Conservation (phyloP, 2,113 vertebrate species). For the Cyprinodon tularosa region DNA sequence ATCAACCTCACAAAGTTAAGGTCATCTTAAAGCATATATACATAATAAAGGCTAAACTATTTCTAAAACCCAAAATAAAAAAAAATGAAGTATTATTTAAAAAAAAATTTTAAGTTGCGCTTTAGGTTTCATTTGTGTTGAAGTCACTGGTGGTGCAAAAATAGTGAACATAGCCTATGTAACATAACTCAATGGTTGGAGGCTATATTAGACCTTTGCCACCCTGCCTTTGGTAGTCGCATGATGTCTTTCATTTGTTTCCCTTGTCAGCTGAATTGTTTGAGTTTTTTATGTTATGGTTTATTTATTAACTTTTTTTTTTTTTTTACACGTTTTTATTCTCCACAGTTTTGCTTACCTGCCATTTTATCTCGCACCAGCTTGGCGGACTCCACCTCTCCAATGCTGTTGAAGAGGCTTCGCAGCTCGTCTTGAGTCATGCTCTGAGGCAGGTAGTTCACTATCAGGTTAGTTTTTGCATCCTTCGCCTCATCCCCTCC, state of each 20-base stretch:
- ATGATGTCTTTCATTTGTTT: neutral
- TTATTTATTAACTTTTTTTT: neutral
- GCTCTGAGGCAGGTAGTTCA: slow-evolving; percentile 98
- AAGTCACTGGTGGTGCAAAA: neutral
- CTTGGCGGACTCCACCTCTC: slow-evolving; percentile 96
- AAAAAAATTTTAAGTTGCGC: slow-evolving; percentile 10
- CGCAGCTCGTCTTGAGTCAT: slow-evolving; percentile 97
- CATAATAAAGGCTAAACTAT: neutral
- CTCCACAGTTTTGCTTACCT: slow-evolving; percentile 80
- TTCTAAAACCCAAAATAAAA: slow-evolving; percentile 24
- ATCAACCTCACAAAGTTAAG: slow-evolving; percentile 7
- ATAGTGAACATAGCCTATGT: neutral
- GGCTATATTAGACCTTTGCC: neutral
- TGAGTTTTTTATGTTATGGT: neutral
- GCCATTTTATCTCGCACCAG: slow-evolving; percentile 98
- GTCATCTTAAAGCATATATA: neutral
- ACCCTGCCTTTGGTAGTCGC: neutral
- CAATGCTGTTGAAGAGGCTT: slow-evolving; percentile 97
- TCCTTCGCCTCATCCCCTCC: slow-evolving; percentile 91
- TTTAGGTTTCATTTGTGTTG: neutral
- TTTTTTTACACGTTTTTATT: slow-evolving; percentile 6
- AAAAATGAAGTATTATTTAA: too few species aligned
- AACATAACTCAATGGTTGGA: neutral
- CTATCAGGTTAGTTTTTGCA: slow-evolving; percentile 94
- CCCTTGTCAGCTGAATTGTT: neutral